These are phyloP conservation scores for Synanthedon andrenaeformis DNA, from an alignment of 2,888 invertebrate species.

Conservation along the genomic window DNA sequence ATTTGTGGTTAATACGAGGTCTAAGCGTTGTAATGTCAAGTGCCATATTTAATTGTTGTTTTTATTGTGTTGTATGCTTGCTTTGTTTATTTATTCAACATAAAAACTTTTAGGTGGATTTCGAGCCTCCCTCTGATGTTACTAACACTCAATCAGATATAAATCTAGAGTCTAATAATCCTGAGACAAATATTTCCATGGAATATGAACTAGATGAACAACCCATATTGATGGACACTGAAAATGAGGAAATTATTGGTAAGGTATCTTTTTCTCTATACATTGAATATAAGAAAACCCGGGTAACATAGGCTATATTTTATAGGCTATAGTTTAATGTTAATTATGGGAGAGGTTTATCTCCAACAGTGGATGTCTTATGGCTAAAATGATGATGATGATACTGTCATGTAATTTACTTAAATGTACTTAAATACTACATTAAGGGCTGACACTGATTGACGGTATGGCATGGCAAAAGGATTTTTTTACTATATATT, in stretches of 20 bases:
- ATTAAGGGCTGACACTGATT: no score
- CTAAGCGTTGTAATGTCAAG: no score
- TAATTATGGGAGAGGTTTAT: no score
- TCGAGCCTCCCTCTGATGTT: constrained; percentile 39
- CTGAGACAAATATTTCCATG: constrained; percentile 44
- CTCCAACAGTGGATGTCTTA: no score
- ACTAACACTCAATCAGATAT: constrained; percentile 45
- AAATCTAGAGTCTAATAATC: constrained; percentile 25
- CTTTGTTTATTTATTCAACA: neutral
- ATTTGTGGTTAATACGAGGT: neutral
- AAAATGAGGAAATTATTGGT: constrained; percentile 59
- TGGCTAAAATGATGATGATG: no score
- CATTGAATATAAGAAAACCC: neutral
- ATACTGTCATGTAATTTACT: no score
- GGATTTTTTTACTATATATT: no score
- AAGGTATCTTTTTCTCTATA: constrained; percentile 8
- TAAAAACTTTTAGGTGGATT: constrained; percentile 41
- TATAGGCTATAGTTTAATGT: no score
- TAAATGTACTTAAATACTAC: no score
- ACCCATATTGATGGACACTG: constrained; percentile 49
- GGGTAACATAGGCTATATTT: no score
- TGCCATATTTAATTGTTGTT: neutral
- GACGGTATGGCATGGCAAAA: no score
- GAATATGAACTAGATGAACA: constrained; percentile 53
- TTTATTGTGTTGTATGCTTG: neutral